Conservation (phyloP, 2,888 invertebrate species). For the Spilarctia lutea region DNA sequence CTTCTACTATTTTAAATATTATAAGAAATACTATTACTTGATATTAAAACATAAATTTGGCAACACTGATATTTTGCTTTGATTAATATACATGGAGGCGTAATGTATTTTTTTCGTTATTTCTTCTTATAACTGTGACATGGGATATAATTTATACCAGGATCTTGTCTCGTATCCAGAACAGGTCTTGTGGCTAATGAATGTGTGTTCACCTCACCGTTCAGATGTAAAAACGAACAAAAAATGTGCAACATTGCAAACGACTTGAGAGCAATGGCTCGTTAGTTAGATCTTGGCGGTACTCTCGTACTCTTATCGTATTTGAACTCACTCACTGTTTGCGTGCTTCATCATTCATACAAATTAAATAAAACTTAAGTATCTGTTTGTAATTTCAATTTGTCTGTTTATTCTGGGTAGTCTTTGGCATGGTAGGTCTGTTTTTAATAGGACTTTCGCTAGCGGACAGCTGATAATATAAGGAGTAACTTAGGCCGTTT, state of each 20-base stretch:
- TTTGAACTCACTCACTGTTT: neutral
- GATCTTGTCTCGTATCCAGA: slow-evolving; percentile 47
- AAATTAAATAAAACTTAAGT: too few species aligned
- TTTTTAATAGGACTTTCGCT: too few species aligned
- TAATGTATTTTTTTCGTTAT: slow-evolving; percentile 26
- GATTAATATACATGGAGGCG: neutral
- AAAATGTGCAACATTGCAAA: slow-evolving; percentile 36
- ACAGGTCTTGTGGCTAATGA: slow-evolving; percentile 44
- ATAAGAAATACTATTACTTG: neutral
- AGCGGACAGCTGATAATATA: too few species aligned
- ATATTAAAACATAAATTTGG: neutral
- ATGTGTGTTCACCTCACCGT: slow-evolving; percentile 29
- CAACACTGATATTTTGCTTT: neutral
- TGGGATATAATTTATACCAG: slow-evolving; percentile 39
- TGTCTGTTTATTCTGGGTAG: too few species aligned
- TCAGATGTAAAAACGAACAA: slow-evolving; percentile 42
- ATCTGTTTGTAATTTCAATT: too few species aligned
- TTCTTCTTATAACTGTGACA: slow-evolving; percentile 27
- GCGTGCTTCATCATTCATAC: neutral
- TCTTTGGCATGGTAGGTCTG: too few species aligned
- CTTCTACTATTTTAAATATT: too few species aligned
- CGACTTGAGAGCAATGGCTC: slow-evolving; percentile 25
- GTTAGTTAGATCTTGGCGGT: slow-evolving; percentile 10
- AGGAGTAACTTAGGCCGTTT: too few species aligned
- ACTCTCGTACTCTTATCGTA: neutral